Percentiles rank a stretch among this genome's conserved stretches.
phyloP scores from a whole-genome alignment of 2,113 vertebrate species.

The Siniperca knerii region DNA sequence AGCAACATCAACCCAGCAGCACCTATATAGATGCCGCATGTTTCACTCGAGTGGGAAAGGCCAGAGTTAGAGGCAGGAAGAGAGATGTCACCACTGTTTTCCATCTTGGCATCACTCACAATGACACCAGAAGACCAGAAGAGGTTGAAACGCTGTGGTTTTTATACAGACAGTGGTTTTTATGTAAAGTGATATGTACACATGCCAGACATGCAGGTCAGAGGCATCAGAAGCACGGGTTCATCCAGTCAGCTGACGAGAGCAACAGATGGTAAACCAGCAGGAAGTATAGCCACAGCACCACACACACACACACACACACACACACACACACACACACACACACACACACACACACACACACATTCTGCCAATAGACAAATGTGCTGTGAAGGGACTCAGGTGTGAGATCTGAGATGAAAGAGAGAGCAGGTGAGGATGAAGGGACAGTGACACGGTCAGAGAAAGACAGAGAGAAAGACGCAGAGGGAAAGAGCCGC shows the following conservation, averaged over 20 bases:
- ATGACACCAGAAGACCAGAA: not conserved
- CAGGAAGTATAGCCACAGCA: slow-evolving; percentile 58
- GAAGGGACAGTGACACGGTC: slow-evolving; percentile 45
- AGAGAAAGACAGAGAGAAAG: slow-evolving; percentile 15
- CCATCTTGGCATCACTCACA: slow-evolving; percentile 31
- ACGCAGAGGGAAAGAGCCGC: not conserved
- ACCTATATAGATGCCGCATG: slow-evolving; percentile 31
- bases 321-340: slow-evolving; percentile 37
- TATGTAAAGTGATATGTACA: slow-evolving; percentile 42
- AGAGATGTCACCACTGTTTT: not conserved
- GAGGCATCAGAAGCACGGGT: slow-evolving; percentile 58
- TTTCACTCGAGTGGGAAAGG: slow-evolving; percentile 42
- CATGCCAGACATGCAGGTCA: slow-evolving; percentile 49
- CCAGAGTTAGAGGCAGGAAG: slow-evolving; percentile 18
- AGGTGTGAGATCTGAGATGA: slow-evolving; percentile 70
- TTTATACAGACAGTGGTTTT: slow-evolving; percentile 51
- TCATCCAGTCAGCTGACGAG: slow-evolving; percentile 72
- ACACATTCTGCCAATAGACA: slow-evolving; percentile 36
- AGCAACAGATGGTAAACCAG: slow-evolving; percentile 79
- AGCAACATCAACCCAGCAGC: slow-evolving; percentile 31
- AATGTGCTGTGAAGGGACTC: slow-evolving; percentile 56
- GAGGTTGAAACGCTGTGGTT: slow-evolving; percentile 15
- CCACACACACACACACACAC: slow-evolving; percentile 15
- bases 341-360: slow-evolving; percentile 40
- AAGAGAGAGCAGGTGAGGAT: slow-evolving; percentile 64